These are phyloP conservation scores for Nymphalis urticae DNA, from an alignment of 2,888 invertebrate species.

Conservation along the genomic window DNA sequence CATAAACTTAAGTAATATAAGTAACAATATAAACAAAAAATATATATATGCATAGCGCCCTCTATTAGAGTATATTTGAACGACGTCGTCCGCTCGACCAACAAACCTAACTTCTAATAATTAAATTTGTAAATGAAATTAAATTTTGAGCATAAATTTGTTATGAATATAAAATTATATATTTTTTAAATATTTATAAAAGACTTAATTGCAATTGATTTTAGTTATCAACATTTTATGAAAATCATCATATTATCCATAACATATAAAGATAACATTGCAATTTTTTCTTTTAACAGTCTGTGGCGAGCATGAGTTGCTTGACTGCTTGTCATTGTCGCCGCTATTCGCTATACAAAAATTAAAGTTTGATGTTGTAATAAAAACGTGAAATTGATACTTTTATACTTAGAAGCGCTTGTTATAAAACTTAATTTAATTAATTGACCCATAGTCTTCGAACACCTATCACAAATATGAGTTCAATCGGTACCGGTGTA, in stretches of 20 bases:
- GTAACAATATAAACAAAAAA: background rate
- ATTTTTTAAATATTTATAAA: background rate
- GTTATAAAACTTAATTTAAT: slow-evolving; percentile 8
- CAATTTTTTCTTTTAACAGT: background rate
- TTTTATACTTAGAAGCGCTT: slow-evolving; percentile 6
- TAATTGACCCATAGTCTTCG: background rate
- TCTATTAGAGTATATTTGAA: background rate
- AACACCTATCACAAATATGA: slow-evolving; percentile 81
- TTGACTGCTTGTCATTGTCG: slow-evolving; percentile 60
- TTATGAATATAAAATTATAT: no score
- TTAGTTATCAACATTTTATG: background rate
- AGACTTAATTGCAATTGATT: background rate
- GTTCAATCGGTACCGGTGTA: slow-evolving; percentile 97
- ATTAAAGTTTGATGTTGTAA: slow-evolving; percentile 10
- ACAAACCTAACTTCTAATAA: background rate
- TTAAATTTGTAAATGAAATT: background rate
- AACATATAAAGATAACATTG: background rate
- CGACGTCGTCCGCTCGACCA: background rate
- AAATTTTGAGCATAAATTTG: no score
- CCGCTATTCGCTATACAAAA: slow-evolving; percentile 43
- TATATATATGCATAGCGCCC: background rate
- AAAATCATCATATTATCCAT: slow-evolving; percentile 13
- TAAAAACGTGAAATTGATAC: slow-evolving; percentile 3
- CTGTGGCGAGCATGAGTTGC: slow-evolving; percentile 47
- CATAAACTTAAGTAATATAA: no score